Conservation (phyloP, 2,888 invertebrate genomes). For the Dyspetes luteomarginatus region DNA sequence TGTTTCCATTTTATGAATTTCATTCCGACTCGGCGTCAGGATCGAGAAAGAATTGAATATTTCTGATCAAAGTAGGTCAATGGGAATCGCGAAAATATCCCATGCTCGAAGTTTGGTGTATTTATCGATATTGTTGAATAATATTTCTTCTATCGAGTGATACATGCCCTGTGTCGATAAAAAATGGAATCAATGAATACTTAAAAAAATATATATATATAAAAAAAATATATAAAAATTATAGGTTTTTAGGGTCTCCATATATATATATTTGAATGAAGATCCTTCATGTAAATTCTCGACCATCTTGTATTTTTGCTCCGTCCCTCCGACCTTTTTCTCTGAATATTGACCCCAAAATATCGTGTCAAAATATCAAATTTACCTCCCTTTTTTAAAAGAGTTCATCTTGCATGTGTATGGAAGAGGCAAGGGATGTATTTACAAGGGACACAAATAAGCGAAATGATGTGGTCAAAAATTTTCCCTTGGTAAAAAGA, state of each 20-base stretch:
- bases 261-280: slow-evolving; percentile 44
- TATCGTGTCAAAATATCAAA: slow-evolving; percentile 8
- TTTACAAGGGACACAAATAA: neutral
- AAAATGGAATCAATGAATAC: neutral
- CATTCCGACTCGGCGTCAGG: slow-evolving; percentile 31
- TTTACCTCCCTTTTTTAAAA: neutral
- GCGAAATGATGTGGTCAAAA: slow-evolving; percentile 9
- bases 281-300: too few relatives aligned
- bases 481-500: slow-evolving; percentile 4
- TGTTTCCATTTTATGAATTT: slow-evolving; percentile 63
- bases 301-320: neutral
- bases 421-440: neutral
- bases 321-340: neutral
- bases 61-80: slow-evolving; percentile 61
- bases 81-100: slow-evolving; percentile 53
- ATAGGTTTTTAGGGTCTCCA: slow-evolving; percentile 22
- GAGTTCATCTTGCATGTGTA: neutral
- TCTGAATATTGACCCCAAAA: slow-evolving; percentile 8
- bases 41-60: slow-evolving; percentile 31
- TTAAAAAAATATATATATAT: too few relatives aligned
- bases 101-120: slow-evolving; percentile 33
- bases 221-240: too few relatives aligned
- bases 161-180: neutral
- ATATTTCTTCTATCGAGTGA: neutral
- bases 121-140: slow-evolving; percentile 26